Evolutionary conservation across 2,888 invertebrate species (phyloP).

Genomic region (Mycalesis mineus): DNA sequence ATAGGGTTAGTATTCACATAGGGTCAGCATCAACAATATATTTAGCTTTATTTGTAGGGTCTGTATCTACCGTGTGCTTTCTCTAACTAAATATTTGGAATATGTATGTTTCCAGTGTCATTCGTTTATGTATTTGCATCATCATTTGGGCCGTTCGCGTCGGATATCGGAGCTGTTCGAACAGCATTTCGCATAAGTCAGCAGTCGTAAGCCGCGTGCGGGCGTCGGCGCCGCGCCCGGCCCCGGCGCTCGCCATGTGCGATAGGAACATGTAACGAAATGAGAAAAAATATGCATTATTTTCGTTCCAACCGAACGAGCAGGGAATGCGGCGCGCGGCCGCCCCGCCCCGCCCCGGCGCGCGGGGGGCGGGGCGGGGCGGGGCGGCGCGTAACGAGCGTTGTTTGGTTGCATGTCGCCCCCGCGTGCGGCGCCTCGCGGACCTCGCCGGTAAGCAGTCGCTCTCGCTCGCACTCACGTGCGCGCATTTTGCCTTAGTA

Average conservation of each 20-base stretch:
- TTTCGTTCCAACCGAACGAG: slow-evolving; percentile 32
- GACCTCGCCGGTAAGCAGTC: slow-evolving; percentile 57
- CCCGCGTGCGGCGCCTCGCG: slow-evolving; percentile 43
- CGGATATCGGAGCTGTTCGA: too few relatives aligned
- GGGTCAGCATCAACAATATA: too few relatives aligned
- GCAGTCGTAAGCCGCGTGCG: too few relatives aligned
- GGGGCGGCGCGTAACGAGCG: slow-evolving; percentile 35
- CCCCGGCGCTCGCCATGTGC: background rate
- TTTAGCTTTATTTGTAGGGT: too few relatives aligned
- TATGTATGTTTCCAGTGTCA: too few relatives aligned
- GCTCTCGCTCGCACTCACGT: slow-evolving; percentile 39
- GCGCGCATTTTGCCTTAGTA: slow-evolving; percentile 71
- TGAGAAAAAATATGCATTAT: slow-evolving; percentile 73
- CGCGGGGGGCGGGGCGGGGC: background rate
- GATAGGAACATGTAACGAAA: slow-evolving; percentile 12
- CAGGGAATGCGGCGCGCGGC: background rate
- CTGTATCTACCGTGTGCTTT: too few relatives aligned
- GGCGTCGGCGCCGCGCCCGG: background rate
- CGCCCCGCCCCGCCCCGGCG: slow-evolving; percentile 5
- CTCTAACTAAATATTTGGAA: too few relatives aligned
- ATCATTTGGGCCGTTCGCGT: background rate
- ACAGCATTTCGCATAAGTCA: too few relatives aligned
- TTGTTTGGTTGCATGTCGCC: slow-evolving; percentile 67
- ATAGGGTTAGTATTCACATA: too few relatives aligned
- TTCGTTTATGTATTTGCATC: background rate